A percentile compares a stretch with the other conserved stretches of the same genome.
phyloP scores from a whole-genome alignment of 2,888 invertebrate species.

The Pterostichus madidus region DNA sequence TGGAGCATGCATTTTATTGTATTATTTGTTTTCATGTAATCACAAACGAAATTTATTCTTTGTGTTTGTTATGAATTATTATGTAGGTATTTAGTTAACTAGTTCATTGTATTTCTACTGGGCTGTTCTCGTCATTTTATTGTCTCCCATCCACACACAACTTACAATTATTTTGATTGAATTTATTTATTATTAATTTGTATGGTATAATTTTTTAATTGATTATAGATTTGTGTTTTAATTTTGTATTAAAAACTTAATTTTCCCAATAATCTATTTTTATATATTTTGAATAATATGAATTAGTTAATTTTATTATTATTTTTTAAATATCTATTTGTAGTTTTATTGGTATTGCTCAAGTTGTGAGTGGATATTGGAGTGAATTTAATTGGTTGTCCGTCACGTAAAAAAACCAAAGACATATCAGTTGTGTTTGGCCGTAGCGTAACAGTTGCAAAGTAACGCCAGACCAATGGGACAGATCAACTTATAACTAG shows the following conservation, averaged over 20 bases:
- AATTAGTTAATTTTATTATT: background rate
- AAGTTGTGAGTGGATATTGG: slow-evolving; percentile 43
- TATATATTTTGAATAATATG: slow-evolving; percentile 10
- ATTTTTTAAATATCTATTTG: slow-evolving; percentile 2
- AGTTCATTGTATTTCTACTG: slow-evolving; percentile 20
- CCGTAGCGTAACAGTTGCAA: slow-evolving; percentile 62
- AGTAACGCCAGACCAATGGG: slow-evolving; percentile 64
- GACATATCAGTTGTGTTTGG: slow-evolving; percentile 66
- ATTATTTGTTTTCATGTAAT: slow-evolving; percentile 22
- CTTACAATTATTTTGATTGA: slow-evolving; percentile 3
- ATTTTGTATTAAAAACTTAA: background rate
- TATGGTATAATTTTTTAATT: background rate
- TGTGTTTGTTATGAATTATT: slow-evolving; percentile 30
- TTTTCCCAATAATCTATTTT: slow-evolving; percentile 1
- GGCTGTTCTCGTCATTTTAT: slow-evolving; percentile 30
- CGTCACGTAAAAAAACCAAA: slow-evolving; percentile 61
- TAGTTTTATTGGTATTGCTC: slow-evolving; percentile 14
- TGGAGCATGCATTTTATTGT: slow-evolving; percentile 44
- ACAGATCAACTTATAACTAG: slow-evolving; percentile 48
- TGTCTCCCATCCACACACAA: slow-evolving; percentile 15
- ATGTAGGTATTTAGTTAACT: slow-evolving; percentile 31
- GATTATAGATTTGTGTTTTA: background rate
- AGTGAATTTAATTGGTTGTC: slow-evolving; percentile 35
- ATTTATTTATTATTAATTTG: background rate
- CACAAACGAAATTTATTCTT: slow-evolving; percentile 15